Evolutionary conservation across 35 echinoderm and acorn worm species (phyloP).

Genomic region (Amphiura filiformis): DNA sequence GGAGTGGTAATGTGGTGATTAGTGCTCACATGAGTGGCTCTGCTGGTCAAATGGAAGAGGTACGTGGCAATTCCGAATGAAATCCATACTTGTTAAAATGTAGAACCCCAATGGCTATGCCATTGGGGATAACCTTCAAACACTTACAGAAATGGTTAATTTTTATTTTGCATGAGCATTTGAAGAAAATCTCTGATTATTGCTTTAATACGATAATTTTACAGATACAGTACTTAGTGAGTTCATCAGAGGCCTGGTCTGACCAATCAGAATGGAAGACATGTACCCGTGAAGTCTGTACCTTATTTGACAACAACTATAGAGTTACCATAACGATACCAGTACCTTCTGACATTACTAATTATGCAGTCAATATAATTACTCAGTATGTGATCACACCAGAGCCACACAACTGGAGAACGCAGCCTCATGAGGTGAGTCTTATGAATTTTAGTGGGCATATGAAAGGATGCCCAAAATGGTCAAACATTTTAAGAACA

Average conservation of each 20-base stretch:
- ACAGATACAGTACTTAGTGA: conserved; percentile 64
- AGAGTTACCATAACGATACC: conserved; percentile 27
- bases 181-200: no score
- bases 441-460: not conserved
- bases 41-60: conserved; percentile 48
- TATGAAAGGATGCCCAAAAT: no score
- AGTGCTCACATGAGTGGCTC: conserved; percentile 27
- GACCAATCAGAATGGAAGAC: conserved; percentile 36
- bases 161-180: no score
- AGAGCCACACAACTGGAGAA: conserved; percentile 74
- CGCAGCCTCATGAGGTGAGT: conserved; percentile 53
- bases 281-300: conserved; percentile 41
- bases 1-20: conserved; percentile 12
- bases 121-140: no score
- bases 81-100: not conserved
- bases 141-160: no score
- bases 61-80: conserved; percentile 33
- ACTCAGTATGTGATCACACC: conserved; percentile 59
- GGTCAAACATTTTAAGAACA: no score
- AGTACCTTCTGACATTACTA: conserved; percentile 20
- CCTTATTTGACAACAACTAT: conserved; percentile 7
- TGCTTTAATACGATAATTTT: no score
- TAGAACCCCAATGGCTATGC: no score
- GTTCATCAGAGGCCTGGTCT: conserved; percentile 5
- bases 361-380: conserved; percentile 70